phyloP scores from a whole-genome alignment of 64 coral and sea anemone species.

The Actinia tenebrosa region DNA sequence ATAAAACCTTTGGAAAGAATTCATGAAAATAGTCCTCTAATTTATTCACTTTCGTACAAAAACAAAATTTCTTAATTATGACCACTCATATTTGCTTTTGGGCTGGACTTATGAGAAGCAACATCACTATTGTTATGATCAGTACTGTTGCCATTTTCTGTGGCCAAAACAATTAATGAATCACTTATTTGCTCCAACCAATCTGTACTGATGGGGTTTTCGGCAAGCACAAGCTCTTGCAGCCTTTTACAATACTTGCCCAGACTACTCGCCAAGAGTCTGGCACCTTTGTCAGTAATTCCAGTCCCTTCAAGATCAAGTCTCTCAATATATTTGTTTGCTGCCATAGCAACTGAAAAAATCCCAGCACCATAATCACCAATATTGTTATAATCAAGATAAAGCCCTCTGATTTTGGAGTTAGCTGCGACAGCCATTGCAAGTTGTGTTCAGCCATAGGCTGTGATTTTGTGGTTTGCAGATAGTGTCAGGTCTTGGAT shows the following conservation, averaged over 20 bases:
- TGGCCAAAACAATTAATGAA: slow-evolving; percentile 39
- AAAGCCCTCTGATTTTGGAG: slow-evolving; percentile 57
- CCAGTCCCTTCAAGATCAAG: slow-evolving; percentile 88
- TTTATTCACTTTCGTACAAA: background rate
- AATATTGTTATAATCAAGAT: slow-evolving; percentile 89
- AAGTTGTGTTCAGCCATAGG: slow-evolving; percentile 83
- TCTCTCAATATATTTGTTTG: slow-evolving; percentile 62
- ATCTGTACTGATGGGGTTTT: slow-evolving; percentile 82
- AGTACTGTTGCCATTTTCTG: slow-evolving; percentile 14
- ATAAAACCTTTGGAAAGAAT: background rate
- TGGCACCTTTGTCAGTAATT: slow-evolving; percentile 78
- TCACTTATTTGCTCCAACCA: slow-evolving; percentile 85
- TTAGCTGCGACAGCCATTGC: slow-evolving; percentile 96
- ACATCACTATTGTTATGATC: background rate
- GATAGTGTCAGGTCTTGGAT: slow-evolving; percentile 82
- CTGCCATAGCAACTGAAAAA: slow-evolving; percentile 92
- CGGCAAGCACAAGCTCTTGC: slow-evolving; percentile 77
- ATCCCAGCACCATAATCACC: slow-evolving; percentile 94
- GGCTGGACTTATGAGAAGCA: background rate
- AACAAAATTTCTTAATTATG: background rate
- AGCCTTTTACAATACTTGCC: slow-evolving; percentile 79
- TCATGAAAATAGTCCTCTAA: background rate
- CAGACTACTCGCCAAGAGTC: slow-evolving; percentile 70
- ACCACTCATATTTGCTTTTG: background rate
- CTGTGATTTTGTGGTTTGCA: slow-evolving; percentile 72